Evolutionary conservation across 2,888 invertebrate genomes (phyloP).

Genomic region (Tetranychus piercei): DNA sequence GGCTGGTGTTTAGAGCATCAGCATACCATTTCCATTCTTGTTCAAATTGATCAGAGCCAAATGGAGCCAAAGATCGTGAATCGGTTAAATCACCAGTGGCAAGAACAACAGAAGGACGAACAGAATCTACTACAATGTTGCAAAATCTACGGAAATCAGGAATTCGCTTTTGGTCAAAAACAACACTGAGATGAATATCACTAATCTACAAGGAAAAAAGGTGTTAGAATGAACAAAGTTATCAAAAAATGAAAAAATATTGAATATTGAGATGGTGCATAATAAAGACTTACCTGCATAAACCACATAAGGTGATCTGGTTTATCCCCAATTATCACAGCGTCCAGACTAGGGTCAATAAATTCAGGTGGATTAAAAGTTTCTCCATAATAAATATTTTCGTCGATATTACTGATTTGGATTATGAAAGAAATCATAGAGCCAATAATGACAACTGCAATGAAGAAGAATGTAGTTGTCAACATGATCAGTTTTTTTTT

Average conservation of each 20-base stretch:
- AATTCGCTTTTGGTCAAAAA: slow-evolving; percentile 52
- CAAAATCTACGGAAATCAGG: slow-evolving; percentile 61
- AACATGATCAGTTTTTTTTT: slow-evolving; percentile 1
- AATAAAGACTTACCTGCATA: slow-evolving; percentile 3
- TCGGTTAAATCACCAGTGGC: slow-evolving; percentile 78
- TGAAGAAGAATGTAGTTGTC: neutral
- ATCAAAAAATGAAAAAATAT: neutral
- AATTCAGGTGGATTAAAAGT: neutral
- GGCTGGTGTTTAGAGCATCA: slow-evolving; percentile 47
- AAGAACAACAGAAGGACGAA: slow-evolving; percentile 56
- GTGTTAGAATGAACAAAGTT: neutral
- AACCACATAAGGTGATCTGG: slow-evolving; percentile 10
- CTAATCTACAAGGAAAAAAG: slow-evolving; percentile 46
- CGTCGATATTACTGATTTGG: slow-evolving; percentile 1
- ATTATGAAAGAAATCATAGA: neutral
- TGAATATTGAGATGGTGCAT: neutral
- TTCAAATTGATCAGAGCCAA: slow-evolving; percentile 59
- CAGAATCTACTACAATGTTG: slow-evolving; percentile 47
- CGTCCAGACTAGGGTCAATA: neutral
- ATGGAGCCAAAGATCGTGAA: slow-evolving; percentile 55
- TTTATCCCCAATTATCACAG: slow-evolving; percentile 5
- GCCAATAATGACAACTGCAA: slow-evolving; percentile 2
- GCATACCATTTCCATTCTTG: slow-evolving; percentile 66
- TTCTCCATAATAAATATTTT: neutral
- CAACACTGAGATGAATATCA: slow-evolving; percentile 71